phyloP scores from a whole-genome alignment of 2,113 vertebrate genomes.

The Tragelaphus imberbis region DNA sequence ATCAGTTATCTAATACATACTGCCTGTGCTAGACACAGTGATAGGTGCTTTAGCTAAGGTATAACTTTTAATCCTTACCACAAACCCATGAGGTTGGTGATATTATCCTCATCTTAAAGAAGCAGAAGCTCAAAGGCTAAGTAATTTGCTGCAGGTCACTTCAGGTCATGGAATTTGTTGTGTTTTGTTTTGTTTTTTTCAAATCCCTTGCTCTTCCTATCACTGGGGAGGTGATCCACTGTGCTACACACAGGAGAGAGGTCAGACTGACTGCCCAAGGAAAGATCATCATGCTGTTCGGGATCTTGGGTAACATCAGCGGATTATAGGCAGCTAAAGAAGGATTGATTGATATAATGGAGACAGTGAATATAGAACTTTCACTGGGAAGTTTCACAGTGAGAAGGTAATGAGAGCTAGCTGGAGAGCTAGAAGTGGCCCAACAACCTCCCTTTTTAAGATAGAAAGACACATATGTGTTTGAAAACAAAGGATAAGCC shows the following conservation, averaged over 20 bases:
- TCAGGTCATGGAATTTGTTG: not conserved
- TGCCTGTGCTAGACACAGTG: not conserved
- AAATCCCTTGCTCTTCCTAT: not conserved
- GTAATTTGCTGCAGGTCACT: not conserved
- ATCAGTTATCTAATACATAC: not conserved
- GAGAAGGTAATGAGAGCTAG: constrained; percentile 2
- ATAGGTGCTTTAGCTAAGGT: not conserved
- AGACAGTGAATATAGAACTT: not conserved
- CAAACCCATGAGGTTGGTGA: not conserved
- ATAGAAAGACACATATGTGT: not conserved
- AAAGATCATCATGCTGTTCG: not conserved
- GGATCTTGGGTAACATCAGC: not conserved
- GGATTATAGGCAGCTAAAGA: not conserved
- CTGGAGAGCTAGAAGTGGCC: not conserved
- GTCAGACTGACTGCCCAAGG: not conserved
- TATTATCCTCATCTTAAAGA: constrained; percentile 1
- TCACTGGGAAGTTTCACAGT: not conserved
- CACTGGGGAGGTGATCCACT: not conserved
- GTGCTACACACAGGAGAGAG: not conserved
- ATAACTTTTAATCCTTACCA: constrained; percentile 5
- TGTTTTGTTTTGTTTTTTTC: not conserved
- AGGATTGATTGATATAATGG: not conserved
- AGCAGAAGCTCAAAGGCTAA: not conserved
- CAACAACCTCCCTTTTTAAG: not conserved
- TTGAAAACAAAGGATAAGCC: not conserved